phyloP scores from a whole-genome alignment of 2,888 invertebrate genomes.

The Standfussiana lucernea region DNA sequence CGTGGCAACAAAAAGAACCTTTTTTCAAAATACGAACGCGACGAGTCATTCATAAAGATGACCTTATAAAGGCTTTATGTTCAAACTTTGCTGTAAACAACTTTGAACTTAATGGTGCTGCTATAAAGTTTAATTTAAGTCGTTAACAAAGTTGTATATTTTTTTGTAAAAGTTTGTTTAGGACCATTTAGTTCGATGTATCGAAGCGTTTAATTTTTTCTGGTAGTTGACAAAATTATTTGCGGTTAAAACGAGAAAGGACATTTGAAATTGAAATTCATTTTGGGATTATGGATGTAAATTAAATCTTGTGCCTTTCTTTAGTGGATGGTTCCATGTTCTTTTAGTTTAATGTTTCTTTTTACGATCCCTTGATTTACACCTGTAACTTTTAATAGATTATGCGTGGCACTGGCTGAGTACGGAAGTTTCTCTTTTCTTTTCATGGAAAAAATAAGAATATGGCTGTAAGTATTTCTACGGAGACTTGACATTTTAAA shows the following conservation, averaged over 20 bases:
- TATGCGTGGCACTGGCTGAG: slow-evolving; percentile 4
- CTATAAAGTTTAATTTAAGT: slow-evolving; percentile 24
- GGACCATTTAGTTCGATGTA: slow-evolving; percentile 65
- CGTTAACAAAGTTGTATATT: background rate
- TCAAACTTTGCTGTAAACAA: slow-evolving; percentile 14
- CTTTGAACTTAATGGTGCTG: slow-evolving; percentile 3
- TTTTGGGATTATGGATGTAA: slow-evolving; percentile 55
- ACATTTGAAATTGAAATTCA: slow-evolving; percentile 58
- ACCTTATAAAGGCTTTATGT: slow-evolving; percentile 56
- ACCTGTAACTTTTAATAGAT: slow-evolving; percentile 15
- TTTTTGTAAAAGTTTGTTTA: slow-evolving; percentile 62
- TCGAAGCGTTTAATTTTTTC: slow-evolving; percentile 61
- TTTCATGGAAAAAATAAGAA: background rate
- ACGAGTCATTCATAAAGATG: slow-evolving; percentile 84
- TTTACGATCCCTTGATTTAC: slow-evolving; percentile 47
- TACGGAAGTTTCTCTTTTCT: background rate
- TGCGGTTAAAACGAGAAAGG: slow-evolving; percentile 61
- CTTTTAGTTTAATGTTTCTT: slow-evolving; percentile 33
- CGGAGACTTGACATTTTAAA: background rate
- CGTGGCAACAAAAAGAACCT: slow-evolving; percentile 85
- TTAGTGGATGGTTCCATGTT: slow-evolving; percentile 29
- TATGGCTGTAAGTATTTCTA: background rate
- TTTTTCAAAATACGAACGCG: slow-evolving; percentile 78
- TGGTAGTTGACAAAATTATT: slow-evolving; percentile 67
- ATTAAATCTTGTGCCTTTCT: slow-evolving; percentile 48